Percentiles rank a stretch among this genome's conserved stretches.
Evolutionary conservation across 2,113 vertebrate species (phyloP).

Genomic region (human): GRCh38 chr16:12939501-12940000

Average conservation of each 20-base stretch:
- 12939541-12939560: background rate
- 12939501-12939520: background rate
- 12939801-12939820: background rate
- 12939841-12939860: background rate
- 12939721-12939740: background rate
- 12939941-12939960: background rate
- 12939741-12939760: background rate
- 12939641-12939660: background rate
- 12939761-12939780: background rate
- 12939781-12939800: fast-evolving
- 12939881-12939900: background rate
- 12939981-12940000: background rate
- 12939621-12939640: background rate
- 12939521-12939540: background rate
- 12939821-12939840: background rate
- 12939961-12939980: background rate
- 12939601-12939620: background rate
- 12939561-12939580: background rate
- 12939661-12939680: background rate
- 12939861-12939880: background rate
- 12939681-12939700: background rate
- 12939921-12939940: background rate
- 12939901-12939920: background rate
- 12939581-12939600: background rate
- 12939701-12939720: background rate